Evolutionary conservation across 2,797 vertebrate genomes (phyloP).

Genomic region (Scomberomorus guttatus): DNA sequence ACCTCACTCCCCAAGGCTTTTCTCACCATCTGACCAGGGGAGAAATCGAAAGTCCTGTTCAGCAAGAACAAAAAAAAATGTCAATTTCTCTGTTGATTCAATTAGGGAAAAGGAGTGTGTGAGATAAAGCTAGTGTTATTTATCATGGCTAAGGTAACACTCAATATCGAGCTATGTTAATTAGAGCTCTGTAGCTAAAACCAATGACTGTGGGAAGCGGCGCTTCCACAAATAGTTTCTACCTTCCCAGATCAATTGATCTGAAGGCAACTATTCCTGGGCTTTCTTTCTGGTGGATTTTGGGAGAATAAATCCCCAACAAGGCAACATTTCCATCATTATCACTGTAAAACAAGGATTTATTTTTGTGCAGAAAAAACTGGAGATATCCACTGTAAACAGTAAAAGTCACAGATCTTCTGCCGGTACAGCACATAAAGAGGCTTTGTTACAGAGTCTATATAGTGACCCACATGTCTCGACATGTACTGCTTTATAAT

Average conservation of each 20-base stretch:
- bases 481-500: slow-evolving; percentile 1
- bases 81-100: slow-evolving; percentile 82
- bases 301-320: slow-evolving; percentile 42
- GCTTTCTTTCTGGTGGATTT: slow-evolving; percentile 42
- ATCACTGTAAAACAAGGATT: background rate
- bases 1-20: slow-evolving; percentile 48
- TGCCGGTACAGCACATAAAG: background rate
- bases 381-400: background rate
- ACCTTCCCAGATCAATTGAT: slow-evolving; percentile 72
- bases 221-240: slow-evolving; percentile 79
- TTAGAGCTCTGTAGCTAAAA: slow-evolving; percentile 78
- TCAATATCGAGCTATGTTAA: slow-evolving; percentile 83
- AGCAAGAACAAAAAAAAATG: slow-evolving; percentile 70
- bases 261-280: slow-evolving; percentile 48
- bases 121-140: slow-evolving; percentile 85
- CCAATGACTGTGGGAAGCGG: slow-evolving; percentile 80
- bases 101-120: slow-evolving; percentile 79
- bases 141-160: slow-evolving; percentile 79
- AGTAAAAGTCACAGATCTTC: background rate
- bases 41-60: slow-evolving; percentile 79
- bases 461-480: background rate
- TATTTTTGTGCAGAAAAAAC: background rate
- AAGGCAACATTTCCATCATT: slow-evolving; percentile 37
- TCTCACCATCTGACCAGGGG: slow-evolving; percentile 50
- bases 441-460: background rate